These are phyloP conservation scores for Drosophila nasuta DNA, from an alignment of 1,140 invertebrate species.

Conservation along the genomic window DNA sequence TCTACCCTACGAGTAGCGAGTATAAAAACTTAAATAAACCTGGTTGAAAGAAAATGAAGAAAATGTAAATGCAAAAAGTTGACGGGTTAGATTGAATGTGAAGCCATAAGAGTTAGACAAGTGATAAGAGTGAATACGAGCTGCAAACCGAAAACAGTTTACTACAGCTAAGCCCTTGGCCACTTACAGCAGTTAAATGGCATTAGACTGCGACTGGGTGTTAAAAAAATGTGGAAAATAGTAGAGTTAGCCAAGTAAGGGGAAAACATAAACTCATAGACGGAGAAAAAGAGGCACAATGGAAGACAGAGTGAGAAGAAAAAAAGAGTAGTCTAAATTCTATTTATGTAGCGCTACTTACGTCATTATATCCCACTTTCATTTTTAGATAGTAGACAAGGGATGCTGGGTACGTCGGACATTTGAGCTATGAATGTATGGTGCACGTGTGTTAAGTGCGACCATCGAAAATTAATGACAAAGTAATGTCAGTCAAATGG, in stretches of 20 bases:
- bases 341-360: constrained; percentile 36
- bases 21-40: background rate
- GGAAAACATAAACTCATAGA: background rate
- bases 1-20: no score
- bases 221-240: background rate
- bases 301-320: background rate
- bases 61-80: constrained; percentile 46
- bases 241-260: background rate
- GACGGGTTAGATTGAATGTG: constrained; percentile 38
- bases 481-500: constrained; percentile 83
- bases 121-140: constrained; percentile 25
- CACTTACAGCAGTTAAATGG: constrained; percentile 76
- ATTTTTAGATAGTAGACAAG: constrained; percentile 52
- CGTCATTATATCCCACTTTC: constrained; percentile 39
- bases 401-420: constrained; percentile 50
- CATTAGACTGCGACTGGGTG: constrained; percentile 45
- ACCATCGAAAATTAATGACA: constrained; percentile 80
- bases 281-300: background rate
- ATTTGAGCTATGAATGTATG: constrained; percentile 65
- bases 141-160: constrained; percentile 76
- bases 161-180: constrained; percentile 70
- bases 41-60: constrained; percentile 10
- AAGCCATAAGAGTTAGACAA: constrained; percentile 55
- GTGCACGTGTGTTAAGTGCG: constrained; percentile 66
- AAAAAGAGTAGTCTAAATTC: constrained; percentile 31